Conservation (phyloP, 2,888 invertebrate genomes). For the Dioctria linearis region DNA sequence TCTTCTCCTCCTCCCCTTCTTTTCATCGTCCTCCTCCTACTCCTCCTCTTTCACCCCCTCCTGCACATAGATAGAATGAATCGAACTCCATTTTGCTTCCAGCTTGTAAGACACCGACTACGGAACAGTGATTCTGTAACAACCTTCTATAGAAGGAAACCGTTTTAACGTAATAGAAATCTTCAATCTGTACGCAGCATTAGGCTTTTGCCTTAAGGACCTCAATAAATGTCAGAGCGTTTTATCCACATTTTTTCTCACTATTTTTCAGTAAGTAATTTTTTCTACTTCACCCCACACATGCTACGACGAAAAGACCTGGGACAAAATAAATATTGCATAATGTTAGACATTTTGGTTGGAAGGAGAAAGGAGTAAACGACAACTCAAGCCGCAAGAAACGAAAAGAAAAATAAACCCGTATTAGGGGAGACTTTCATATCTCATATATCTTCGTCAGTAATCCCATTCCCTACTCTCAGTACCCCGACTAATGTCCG, state of each 20-base stretch:
- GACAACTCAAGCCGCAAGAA: not conserved
- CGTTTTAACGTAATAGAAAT: not conserved
- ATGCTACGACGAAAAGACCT: slow-evolving; percentile 24
- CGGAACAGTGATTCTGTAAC: too few species aligned
- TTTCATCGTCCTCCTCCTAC: too few species aligned
- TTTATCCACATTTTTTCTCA: slow-evolving; percentile 37
- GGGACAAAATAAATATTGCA: slow-evolving; percentile 36
- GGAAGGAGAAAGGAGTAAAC: slow-evolving; percentile 5
- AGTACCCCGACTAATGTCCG: not conserved
- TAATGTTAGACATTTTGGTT: not conserved
- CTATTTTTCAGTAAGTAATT: slow-evolving; percentile 43
- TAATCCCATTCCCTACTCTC: not conserved
- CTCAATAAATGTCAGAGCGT: slow-evolving; percentile 46
- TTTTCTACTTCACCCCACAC: slow-evolving; percentile 6
- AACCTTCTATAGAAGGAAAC: too few species aligned
- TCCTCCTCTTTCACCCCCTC: too few species aligned
- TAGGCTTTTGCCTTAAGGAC: slow-evolving; percentile 44
- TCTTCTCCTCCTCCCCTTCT: too few species aligned
- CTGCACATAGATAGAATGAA: too few species aligned
- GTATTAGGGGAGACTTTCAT: not conserved
- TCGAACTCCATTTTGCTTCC: too few species aligned
- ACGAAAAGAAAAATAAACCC: not conserved
- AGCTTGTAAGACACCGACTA: too few species aligned
- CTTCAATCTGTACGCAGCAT: slow-evolving; percentile 30
- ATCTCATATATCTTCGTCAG: slow-evolving; percentile 47